phyloP scores from a whole-genome alignment of 2,888 invertebrate species.

The Sturmia bella region DNA sequence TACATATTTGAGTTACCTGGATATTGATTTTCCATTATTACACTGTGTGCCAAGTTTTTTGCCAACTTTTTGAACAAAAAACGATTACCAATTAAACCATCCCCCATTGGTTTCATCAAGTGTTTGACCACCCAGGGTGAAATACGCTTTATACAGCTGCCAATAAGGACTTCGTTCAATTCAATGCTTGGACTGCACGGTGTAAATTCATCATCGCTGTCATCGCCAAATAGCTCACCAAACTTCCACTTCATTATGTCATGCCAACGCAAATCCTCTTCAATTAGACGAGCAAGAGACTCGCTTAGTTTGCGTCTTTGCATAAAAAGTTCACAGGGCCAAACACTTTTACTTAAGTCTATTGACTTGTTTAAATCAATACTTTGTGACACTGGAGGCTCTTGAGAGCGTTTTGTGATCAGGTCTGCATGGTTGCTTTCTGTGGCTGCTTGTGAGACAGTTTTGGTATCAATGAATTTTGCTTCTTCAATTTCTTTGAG shows the following conservation, averaged over 20 bases:
- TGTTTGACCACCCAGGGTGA: conserved; percentile 80
- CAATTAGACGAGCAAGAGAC: conserved; percentile 74
- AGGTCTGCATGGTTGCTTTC: conserved; percentile 5
- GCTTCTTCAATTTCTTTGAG: conserved; percentile 75
- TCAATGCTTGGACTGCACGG: conserved; percentile 78
- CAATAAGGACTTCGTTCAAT: conserved; percentile 76
- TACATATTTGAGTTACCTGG: conserved; percentile 72
- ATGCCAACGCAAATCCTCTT: conserved; percentile 78
- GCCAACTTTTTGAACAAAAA: conserved; percentile 80
- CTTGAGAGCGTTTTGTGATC: not conserved
- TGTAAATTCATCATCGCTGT: conserved; percentile 79
- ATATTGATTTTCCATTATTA: conserved; percentile 78
- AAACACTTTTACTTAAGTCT: conserved; percentile 76
- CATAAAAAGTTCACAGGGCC: conserved; percentile 80
- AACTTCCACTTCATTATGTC: conserved; percentile 76
- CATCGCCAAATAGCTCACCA: conserved; percentile 77
- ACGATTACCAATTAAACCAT: conserved; percentile 78
- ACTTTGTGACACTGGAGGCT: not conserved
- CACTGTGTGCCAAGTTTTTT: conserved; percentile 75
- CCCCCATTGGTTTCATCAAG: conserved; percentile 78
- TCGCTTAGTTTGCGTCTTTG: conserved; percentile 74
- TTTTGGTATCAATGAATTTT: conserved; percentile 59
- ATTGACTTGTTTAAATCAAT: not conserved
- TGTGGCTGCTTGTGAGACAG: not conserved
- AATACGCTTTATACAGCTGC: conserved; percentile 79